Base-by-base conservation (phyloP, 2,797 vertebrate species). In the Neoniphon sammara region DNA sequence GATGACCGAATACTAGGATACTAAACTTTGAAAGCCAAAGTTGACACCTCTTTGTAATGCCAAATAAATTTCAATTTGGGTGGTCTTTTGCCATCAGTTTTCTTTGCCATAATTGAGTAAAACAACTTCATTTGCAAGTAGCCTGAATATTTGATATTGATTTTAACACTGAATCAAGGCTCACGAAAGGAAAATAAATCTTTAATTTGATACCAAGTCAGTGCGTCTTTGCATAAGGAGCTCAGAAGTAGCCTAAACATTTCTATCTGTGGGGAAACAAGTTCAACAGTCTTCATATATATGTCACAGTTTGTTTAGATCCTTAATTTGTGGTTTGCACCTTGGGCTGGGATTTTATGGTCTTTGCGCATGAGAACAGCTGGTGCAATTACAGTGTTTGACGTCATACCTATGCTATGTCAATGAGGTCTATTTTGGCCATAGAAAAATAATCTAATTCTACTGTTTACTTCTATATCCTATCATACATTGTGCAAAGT, bases 261-360 rank as follows among this genome's bases (percentile, higher is more conserved):
- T 54, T 70, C 71, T 71, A 78, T 80, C 70, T 57, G 58, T 12
- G 73, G 80, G 82, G 44, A 46, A 65, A 65, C 63, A 36, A 60
- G 53, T 73, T 78, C 27, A 77, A 73, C 80, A 83, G 89, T 85
- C 74, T 66, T 25, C 82, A 72, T 72, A 44, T 91, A 74, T 74
- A 50, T 92, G 91, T 93, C 92, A 94, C 93, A 93, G 93, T 94
- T 94, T 85, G 91, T 92, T 93, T 92, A 88, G 76, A 87, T 76
- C 81, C 89, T 87, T 81, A 44, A 31, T 60, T 20, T 73, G 23
- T 27, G 23, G 46, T 15, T 39, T 56, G 14, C 52, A 34, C 31
- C 31, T 34, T 34, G 31, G 31, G 31, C 31, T 34, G 56, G 42
- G 50, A 42, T 60, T 27, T 44, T 39, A 69, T 54, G 57, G 47